Evolutionary conservation across 2,888 invertebrate species (phyloP).

Genomic region (Athripsodes cinereus): DNA sequence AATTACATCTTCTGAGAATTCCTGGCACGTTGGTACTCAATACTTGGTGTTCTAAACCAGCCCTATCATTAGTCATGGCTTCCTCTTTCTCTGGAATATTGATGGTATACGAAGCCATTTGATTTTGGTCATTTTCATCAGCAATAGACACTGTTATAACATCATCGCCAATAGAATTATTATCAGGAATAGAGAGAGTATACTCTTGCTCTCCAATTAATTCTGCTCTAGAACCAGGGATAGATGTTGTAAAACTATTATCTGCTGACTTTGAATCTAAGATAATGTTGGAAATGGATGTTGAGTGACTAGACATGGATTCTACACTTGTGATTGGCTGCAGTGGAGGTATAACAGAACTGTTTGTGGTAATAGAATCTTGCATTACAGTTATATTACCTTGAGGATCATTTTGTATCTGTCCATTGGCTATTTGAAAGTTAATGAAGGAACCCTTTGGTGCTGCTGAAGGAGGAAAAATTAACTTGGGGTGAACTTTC

Average conservation of each 20-base stretch:
- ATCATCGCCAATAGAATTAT: constrained; percentile 49
- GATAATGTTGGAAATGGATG: neutral
- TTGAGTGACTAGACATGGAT: constrained; percentile 16
- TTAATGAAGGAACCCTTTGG: constrained; percentile 58
- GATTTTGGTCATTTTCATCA: constrained; percentile 41
- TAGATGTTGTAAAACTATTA: constrained; percentile 42
- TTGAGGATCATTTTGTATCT: constrained; percentile 54
- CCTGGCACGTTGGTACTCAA: constrained; percentile 35
- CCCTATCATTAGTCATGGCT: constrained; percentile 35
- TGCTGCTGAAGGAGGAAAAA: constrained; percentile 50
- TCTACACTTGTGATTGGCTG: constrained; percentile 36
- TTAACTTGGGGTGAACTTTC: constrained; percentile 50
- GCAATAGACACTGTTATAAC: constrained; percentile 50
- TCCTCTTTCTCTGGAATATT: constrained; percentile 48
- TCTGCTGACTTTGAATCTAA: constrained; percentile 29
- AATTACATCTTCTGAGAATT: constrained; percentile 46
- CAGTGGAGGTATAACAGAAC: constrained; percentile 42
- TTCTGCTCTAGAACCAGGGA: constrained; percentile 46
- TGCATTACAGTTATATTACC: constrained; percentile 58
- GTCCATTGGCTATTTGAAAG: constrained; percentile 62
- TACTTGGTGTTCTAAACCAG: constrained; percentile 34
- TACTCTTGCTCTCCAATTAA: constrained; percentile 48
- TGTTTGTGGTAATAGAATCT: constrained; percentile 38
- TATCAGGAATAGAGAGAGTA: constrained; percentile 48
- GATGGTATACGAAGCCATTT: constrained; percentile 42